Base-by-base conservation (phyloP, 2,888 invertebrate genomes). In the Stenodema calcarata region DNA sequence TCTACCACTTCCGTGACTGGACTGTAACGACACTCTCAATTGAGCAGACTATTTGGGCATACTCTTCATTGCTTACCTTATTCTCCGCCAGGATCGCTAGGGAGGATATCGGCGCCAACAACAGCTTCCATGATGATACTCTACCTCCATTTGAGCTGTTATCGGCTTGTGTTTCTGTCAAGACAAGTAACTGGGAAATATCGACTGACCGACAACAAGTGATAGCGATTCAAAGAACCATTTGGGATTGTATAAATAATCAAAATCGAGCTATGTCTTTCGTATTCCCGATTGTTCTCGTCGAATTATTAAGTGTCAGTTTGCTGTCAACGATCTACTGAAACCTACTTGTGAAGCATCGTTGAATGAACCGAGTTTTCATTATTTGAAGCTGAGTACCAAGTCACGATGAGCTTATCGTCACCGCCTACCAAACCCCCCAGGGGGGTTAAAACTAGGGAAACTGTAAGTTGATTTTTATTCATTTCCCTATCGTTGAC, bases 391-490 rank as follows among this genome's bases (percentile, higher is more conserved):
- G 62, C 62, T 62, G 23, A 62, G n/a, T n/a, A 54, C 18, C 7
- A 7, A 18, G n/a, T 11, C 62, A 23, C 62, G 23, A 89, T 89
- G 89, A 88, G 88, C 54, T 76, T 88, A 75, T 79, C 88, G 41
- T 88, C 89, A 89, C 95, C 96, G 88, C 96, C 97, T 81, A 94
- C 95, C 35, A 97, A 97, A 91, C 96, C 97, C 90, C 96, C 96
- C 28, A 93, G 96, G 90, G 96, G 96, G 87, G 95, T 96, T 76
- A 97, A 97, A 93, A 94, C 95, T 85, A 96, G 95, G 92, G 96
- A 97, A 93, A 96, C 96, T 91, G 96, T 96, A 93, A 93, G 92
- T 89, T 27, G 7, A 35, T 35, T 35, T 4, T 35, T 35, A n/a
- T n/a, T n/a, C n/a, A n/a, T n/a, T n/a, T n/a, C n/a, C n/a, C n/a